Evolutionary conservation across 2,113 vertebrate species (phyloP), one percentile per base, ranked within the genome.

Genomic region (Aepyceros melampus): DNA sequence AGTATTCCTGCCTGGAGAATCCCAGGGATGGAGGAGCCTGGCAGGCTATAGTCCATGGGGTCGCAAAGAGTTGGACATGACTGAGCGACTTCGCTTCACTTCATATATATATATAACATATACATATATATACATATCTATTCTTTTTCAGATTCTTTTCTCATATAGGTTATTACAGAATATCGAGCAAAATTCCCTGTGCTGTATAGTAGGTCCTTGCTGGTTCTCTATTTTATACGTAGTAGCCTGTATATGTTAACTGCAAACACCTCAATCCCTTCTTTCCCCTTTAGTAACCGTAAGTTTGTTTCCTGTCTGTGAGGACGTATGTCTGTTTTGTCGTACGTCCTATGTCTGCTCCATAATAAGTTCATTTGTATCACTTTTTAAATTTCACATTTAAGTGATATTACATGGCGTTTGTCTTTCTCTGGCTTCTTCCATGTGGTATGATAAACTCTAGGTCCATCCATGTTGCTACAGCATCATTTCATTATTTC

Each of bases 41-140:
- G 58, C 31, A 7, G 29, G 29, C 29, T 31, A 60, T 13, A 60
- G 58, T 60, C 58, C 27, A 31, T 60, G 58, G 13, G 12, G 58
- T 60, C 0, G 0, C 29, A 60, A 60, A 60, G 29, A 60, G 13
- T 60, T 1, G 0, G 58, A 31, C 29, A 31, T 0, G 4, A 60
- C 58, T 31, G 58, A 14, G 29, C 0, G 2, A 60, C 58, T 60
- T 60, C 13, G 6, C 56, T 58, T 58, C 56, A 58, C 56, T 58
- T 27, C 56, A 29, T 56, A 56, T 25, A 56, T 23, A 23, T 56
- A 56, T 29, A 29, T 14, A 56, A 43, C 0, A 76, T 7, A 74
- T 13, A 43, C 1, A 8, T 8, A 29, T 4, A 9, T 45, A 16
- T 2, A 9, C 1, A 16, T 17, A 29, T 47, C 3, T 45, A 78